Percentiles rank a stretch among this genome's conserved stretches.
phyloP scores from a whole-genome alignment of 2,113 vertebrate species.

The Gadus macrocephalus region DNA sequence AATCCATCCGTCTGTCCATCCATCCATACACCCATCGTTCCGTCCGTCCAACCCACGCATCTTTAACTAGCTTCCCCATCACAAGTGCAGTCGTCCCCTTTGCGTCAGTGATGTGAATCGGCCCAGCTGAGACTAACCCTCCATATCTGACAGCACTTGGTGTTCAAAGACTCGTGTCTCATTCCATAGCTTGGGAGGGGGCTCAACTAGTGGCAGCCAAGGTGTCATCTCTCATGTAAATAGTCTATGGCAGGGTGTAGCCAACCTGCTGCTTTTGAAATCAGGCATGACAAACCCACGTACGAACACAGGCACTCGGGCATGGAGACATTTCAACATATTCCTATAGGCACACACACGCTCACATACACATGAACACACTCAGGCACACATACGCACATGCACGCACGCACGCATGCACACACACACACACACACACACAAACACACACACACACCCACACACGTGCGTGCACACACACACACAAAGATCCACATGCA shows the following conservation, averaged over 20 bases:
- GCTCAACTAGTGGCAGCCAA: slow-evolving; percentile 19
- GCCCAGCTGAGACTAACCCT: neutral
- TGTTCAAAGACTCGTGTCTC: slow-evolving; percentile 26
- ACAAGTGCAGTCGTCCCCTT: too few species aligned
- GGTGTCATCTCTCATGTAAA: slow-evolving; percentile 62
- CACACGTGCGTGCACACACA: too few species aligned
- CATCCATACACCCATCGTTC: slow-evolving; percentile 17
- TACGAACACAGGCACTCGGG: neutral
- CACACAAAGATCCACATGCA: too few species aligned
- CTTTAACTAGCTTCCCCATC: too few species aligned
- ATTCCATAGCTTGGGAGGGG: slow-evolving; percentile 25
- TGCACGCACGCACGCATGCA: neutral
- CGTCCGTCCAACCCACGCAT: slow-evolving; percentile 12
- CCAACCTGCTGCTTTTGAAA: slow-evolving; percentile 50
- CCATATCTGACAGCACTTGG: slow-evolving; percentile 37
- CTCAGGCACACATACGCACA: too few species aligned
- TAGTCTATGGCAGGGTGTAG: slow-evolving; percentile 40
- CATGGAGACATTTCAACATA: slow-evolving; percentile 7
- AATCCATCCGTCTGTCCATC: neutral
- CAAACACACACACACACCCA: too few species aligned
- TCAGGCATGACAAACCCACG: slow-evolving; percentile 23
- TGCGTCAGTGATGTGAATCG: too few species aligned
- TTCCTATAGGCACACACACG: neutral
- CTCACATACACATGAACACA: too few species aligned
- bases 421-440: too few species aligned